These are phyloP conservation scores for Caracal caracal DNA, from an alignment of 2,113 vertebrate genomes.

Conservation along the genomic window DNA sequence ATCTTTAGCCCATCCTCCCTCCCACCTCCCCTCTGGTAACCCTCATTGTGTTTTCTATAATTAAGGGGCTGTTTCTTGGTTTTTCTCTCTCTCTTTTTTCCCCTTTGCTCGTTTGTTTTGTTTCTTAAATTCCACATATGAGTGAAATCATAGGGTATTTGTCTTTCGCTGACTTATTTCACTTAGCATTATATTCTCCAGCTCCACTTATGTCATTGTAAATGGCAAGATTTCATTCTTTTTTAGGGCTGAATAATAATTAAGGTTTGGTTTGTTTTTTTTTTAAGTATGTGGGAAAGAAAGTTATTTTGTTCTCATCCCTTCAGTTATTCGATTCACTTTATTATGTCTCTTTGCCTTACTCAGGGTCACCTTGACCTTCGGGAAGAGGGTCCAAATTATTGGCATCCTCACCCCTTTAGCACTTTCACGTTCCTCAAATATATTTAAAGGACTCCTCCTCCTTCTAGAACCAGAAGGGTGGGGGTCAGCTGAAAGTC, in stretches of 20 bases:
- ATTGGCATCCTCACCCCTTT: neutral
- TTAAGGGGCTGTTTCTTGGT: neutral
- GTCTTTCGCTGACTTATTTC: neutral
- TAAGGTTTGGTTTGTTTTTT: neutral
- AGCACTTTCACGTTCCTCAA: neutral
- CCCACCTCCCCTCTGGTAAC: neutral
- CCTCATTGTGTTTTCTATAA: neutral
- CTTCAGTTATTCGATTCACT: neutral
- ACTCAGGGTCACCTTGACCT: neutral
- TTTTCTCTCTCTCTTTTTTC: neutral
- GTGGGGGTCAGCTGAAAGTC: neutral
- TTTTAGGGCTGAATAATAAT: neutral
- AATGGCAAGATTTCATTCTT: neutral
- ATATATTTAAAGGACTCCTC: neutral
- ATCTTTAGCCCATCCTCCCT: neutral
- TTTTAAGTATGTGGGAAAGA: neutral
- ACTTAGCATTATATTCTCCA: neutral
- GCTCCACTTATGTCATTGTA: neutral
- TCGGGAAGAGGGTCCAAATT: neutral
- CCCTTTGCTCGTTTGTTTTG: neutral
- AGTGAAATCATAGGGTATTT: neutral
- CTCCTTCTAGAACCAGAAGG: neutral
- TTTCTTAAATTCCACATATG: neutral
- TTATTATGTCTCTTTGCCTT: constrained; percentile 14
- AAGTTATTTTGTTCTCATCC: neutral